Conservation (phyloP, 2,113 vertebrate genomes). For the Excalfactoria chinensis region DNA sequence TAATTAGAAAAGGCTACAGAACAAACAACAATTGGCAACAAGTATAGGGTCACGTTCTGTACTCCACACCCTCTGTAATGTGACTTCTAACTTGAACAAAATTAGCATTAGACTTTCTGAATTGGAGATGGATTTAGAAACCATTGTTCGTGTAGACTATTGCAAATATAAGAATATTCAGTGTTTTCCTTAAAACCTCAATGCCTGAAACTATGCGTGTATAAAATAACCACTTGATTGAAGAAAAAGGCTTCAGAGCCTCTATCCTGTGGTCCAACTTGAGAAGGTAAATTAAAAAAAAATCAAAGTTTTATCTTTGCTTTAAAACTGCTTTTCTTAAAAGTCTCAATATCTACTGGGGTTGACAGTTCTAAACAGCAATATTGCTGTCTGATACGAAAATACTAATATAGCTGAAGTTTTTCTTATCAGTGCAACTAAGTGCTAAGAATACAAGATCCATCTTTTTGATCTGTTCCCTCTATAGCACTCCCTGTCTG, state of each 20-base stretch:
- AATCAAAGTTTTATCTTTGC: not conserved
- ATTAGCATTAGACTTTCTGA: not conserved
- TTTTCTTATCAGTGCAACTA: not conserved
- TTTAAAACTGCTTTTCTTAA: not conserved
- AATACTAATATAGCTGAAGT: not conserved
- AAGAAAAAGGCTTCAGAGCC: not conserved
- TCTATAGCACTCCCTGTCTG: not conserved
- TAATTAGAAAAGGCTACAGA: slow-evolving; percentile 43
- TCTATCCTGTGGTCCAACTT: not conserved
- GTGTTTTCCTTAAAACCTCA: not conserved
- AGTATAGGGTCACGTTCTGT: slow-evolving; percentile 4
- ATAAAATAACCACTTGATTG: not conserved
- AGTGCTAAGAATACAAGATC: not conserved
- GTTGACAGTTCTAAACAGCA: not conserved
- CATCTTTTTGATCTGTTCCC: not conserved
- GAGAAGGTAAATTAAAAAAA: not conserved
- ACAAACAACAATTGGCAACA: slow-evolving; percentile 48
- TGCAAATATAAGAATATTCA: not conserved
- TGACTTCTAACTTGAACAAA: slow-evolving; percentile 1
- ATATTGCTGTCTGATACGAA: not conserved
- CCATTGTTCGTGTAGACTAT: not conserved
- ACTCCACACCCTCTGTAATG: not conserved
- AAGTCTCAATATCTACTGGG: not conserved
- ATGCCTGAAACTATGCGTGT: not conserved
- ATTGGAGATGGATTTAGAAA: not conserved